A percentile compares a stretch with the other conserved stretches of the same genome.
Conservation (phyloP, 2,797 vertebrate species). For the Girardinus metallicus region DNA sequence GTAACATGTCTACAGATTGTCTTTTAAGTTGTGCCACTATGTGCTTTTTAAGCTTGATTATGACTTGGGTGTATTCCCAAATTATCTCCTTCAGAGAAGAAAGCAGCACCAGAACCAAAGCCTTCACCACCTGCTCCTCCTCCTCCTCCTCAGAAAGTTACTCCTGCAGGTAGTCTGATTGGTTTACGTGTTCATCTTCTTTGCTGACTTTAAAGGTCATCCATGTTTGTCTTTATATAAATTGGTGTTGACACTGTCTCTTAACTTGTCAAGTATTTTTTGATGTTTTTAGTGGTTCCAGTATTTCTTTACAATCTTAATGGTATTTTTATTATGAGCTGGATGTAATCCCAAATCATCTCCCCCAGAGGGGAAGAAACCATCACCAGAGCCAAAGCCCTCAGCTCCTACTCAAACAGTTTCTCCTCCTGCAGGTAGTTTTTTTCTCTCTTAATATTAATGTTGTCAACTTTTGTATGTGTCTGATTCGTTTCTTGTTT, state of each 20-base stretch:
- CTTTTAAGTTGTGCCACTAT: background rate
- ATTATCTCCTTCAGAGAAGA: constrained; percentile 58
- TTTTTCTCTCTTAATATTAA: constrained; percentile 2
- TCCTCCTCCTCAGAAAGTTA: constrained; percentile 9
- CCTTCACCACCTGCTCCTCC: background rate
- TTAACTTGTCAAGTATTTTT: constrained; percentile 4
- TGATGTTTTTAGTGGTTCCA: constrained; percentile 14
- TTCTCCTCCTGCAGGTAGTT: background rate
- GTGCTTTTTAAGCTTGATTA: constrained; percentile 16
- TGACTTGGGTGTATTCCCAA: constrained; percentile 52
- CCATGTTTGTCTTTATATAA: background rate
- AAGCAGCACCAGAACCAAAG: constrained; percentile 22
- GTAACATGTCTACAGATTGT: background rate
- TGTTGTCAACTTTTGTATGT: constrained; percentile 4
- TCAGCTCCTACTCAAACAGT: background rate
- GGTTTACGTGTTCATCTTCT: background rate
- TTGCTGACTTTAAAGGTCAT: background rate
- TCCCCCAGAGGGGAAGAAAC: constrained; percentile 38
- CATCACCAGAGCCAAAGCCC: constrained; percentile 5
- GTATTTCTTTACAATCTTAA: constrained; percentile 23
- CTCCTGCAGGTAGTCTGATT: constrained; percentile 33
- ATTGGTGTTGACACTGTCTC: background rate
- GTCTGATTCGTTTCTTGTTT: background rate
- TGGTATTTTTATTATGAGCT: constrained; percentile 37
- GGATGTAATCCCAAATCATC: constrained; percentile 66